phyloP scores from a whole-genome alignment of 1,140 invertebrate genomes.

The Drosophila persimilis region DNA sequence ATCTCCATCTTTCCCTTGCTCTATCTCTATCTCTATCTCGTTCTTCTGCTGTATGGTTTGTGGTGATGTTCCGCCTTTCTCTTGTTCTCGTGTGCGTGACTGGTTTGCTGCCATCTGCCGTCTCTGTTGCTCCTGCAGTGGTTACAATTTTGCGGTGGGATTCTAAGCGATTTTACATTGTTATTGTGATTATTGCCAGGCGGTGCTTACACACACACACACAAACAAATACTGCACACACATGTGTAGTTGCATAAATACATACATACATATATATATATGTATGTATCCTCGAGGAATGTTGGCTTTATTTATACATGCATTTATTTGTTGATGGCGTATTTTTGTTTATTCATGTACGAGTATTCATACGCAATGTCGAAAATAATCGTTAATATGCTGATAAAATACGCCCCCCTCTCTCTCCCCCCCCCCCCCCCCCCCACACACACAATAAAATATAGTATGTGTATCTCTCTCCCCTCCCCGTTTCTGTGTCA shows the following conservation, averaged over 20 bases:
- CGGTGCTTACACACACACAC: slow-evolving; percentile 16
- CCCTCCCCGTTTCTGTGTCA: slow-evolving; percentile 25
- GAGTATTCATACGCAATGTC: slow-evolving; percentile 74
- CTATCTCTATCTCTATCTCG: neutral
- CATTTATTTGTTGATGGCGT: slow-evolving; percentile 79
- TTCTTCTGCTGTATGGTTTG: slow-evolving; percentile 10
- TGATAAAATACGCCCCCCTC: slow-evolving; percentile 64
- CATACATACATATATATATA: too few relatives aligned
- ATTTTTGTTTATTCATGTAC: slow-evolving; percentile 78
- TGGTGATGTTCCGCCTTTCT: slow-evolving; percentile 57
- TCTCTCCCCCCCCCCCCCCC: neutral
- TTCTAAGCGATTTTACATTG: slow-evolving; percentile 81
- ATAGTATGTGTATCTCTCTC: neutral
- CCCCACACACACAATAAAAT: neutral
- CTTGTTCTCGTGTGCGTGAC: slow-evolving; percentile 44
- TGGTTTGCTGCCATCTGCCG: neutral
- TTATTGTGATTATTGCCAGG: slow-evolving; percentile 75
- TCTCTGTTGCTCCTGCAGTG: slow-evolving; percentile 7
- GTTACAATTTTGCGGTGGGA: slow-evolving; percentile 70
- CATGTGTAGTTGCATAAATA: too few relatives aligned
- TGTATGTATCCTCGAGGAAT: too few relatives aligned
- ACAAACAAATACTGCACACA: neutral
- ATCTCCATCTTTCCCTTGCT: slow-evolving; percentile 5
- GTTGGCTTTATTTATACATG: slow-evolving; percentile 63
- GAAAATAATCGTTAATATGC: slow-evolving; percentile 79